Conservation (phyloP, 2,797 vertebrate species). For the Borostomias antarcticus region DNA sequence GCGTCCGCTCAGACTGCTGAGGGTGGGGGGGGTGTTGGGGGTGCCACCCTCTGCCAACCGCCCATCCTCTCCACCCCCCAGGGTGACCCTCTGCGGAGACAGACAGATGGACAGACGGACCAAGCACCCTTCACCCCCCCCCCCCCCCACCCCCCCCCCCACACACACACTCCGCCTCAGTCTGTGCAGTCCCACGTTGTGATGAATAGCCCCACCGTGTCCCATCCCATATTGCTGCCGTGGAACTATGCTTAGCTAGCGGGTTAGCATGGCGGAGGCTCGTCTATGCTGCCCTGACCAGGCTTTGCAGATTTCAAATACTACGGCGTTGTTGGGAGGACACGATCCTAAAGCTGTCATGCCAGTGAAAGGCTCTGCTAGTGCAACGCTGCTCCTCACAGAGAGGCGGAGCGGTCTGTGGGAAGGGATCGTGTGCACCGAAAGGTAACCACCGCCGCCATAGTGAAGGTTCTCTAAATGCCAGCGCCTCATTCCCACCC, state of each 20-base stretch:
- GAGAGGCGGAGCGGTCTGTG: not conserved
- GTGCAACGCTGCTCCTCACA: too few relatives aligned
- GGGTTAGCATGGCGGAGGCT: not conserved
- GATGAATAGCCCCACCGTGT: slow-evolving; percentile 31
- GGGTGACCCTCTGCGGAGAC: slow-evolving; percentile 61
- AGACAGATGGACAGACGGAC: slow-evolving; percentile 65
- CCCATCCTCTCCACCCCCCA: slow-evolving; percentile 21
- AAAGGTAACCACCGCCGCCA: too few relatives aligned
- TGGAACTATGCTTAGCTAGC: not conserved
- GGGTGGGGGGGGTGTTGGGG: slow-evolving; percentile 9
- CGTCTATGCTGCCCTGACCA: too few relatives aligned
- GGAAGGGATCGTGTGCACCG: too few relatives aligned
- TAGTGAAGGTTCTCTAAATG: too few relatives aligned
- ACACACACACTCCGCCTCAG: slow-evolving; percentile 10
- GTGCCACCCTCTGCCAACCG: slow-evolving; percentile 33
- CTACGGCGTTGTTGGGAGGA: too few relatives aligned
- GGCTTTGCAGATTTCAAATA: not conserved
- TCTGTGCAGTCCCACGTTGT: slow-evolving; percentile 35
- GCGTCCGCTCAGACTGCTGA: slow-evolving; percentile 33
- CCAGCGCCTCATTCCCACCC: too few relatives aligned
- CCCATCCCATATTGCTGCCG: slow-evolving; percentile 25
- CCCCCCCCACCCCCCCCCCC: not conserved
- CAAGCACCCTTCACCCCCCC: slow-evolving; percentile 31
- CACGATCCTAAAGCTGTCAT: too few relatives aligned
- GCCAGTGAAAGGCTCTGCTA: too few relatives aligned